These are phyloP conservation scores for Zaprionus davidi DNA, from an alignment of 1,140 invertebrate species.

Conservation along the genomic window DNA sequence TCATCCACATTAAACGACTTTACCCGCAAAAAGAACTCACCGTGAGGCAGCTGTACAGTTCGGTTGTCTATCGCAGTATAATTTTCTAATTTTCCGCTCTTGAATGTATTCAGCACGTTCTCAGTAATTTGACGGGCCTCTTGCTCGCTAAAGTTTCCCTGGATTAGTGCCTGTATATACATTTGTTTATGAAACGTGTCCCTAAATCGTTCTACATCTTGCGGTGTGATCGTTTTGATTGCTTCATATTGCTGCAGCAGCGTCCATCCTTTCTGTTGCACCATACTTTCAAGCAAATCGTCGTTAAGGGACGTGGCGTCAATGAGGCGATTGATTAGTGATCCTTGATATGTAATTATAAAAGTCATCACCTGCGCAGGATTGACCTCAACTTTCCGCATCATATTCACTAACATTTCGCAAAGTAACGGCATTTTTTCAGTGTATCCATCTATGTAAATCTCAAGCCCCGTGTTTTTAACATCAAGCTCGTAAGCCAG, in stretches of 20 bases:
- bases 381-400: slow-evolving; percentile 85
- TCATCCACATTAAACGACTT: slow-evolving; percentile 89
- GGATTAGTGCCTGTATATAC: slow-evolving; percentile 53
- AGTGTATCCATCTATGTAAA: slow-evolving; percentile 86
- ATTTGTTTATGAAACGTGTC: slow-evolving; percentile 52
- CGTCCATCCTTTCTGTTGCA: slow-evolving; percentile 43
- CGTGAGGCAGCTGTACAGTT: slow-evolving; percentile 86
- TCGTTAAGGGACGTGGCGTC: slow-evolving; percentile 88
- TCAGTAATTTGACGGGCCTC: slow-evolving; percentile 85
- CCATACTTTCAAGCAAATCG: slow-evolving; percentile 87
- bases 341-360: slow-evolving; percentile 86
- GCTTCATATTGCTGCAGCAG: slow-evolving; percentile 54
- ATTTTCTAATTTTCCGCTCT: slow-evolving; percentile 66
- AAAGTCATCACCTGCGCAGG: slow-evolving; percentile 87
- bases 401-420: slow-evolving; percentile 87
- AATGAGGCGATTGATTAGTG: slow-evolving; percentile 90
- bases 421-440: slow-evolving; percentile 86
- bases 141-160: slow-evolving; percentile 87
- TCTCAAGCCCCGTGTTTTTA: slow-evolving; percentile 88
- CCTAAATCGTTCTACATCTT: slow-evolving; percentile 40
- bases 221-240: slow-evolving; percentile 44
- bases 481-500: slow-evolving; percentile 87
- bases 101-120: slow-evolving; percentile 68
- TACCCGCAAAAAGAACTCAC: slow-evolving; percentile 87
- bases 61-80: slow-evolving; percentile 58